Evolutionary conservation across 2,888 invertebrate species (phyloP), one percentile per base, ranked within the genome.

Genomic region (Ariolimax columbianus): DNA sequence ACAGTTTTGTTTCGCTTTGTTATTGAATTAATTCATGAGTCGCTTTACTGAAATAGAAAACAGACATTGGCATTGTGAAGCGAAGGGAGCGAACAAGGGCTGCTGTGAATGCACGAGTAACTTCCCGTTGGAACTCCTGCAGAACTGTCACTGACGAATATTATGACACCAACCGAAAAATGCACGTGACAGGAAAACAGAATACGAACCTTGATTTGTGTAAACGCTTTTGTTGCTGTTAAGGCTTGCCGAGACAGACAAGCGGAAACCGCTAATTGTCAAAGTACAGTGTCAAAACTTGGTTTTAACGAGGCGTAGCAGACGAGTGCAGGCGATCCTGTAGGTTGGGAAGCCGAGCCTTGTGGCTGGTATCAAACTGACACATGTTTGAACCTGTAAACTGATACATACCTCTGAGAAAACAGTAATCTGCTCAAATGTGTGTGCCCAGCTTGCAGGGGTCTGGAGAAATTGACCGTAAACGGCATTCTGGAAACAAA

Each of bases 391-490:
- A 66, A 40, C 43, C 43, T 30, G 78, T 68, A 79, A 79, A 79
- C 59, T 43, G 79, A 79, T 79, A 79, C 79, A 66, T 33, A 33
- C 66, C 43, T 43, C 66, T 79, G 40, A 79, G 66, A 79, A 66
- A 79, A 79, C 79, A 79, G 40, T 79, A 59, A 79, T 79, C 63
- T 79, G 79, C 79, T 68, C 68, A 30, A 66, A 43, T 68, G 59
- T 79, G 79, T 79, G 66, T 68, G 43, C 66, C 68, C 43, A 30
- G 66, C 79, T 79, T 30, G 43, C 47, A 66, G 79, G 79, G 79
- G 79, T 40, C 43, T 68, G 19, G 68, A 66, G 79, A 79, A 79
- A 79, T 79, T 79, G 79, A 79, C 79, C 68, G 63, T 79, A 43
- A 66, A 68, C 79, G 79, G 43, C 68, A 66, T 79, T n/a, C 43